Evolutionary conservation across 2,113 vertebrate genomes (phyloP).

Genomic region (Colinus virginianus): DNA sequence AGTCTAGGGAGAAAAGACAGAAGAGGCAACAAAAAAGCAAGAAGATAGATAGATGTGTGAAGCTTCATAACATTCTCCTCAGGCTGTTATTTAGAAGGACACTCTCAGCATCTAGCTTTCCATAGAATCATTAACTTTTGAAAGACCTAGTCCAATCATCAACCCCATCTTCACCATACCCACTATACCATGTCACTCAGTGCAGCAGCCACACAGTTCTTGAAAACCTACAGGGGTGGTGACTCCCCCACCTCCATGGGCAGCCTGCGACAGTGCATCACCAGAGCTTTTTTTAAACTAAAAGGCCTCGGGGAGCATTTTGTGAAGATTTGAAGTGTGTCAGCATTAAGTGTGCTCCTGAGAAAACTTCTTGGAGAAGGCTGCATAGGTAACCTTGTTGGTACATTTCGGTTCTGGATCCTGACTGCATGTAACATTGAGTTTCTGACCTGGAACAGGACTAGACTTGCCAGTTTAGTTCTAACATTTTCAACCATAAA

Average conservation of each 20-base stretch:
- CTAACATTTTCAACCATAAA: not conserved
- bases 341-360: not conserved
- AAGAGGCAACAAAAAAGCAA: not conserved
- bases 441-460: not conserved
- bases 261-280: too few relatives aligned
- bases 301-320: not conserved
- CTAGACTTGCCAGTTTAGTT: not conserved
- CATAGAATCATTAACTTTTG: too few relatives aligned
- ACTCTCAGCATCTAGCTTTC: not conserved
- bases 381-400: not conserved
- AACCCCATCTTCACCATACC: too few relatives aligned
- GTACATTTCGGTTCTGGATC: not conserved
- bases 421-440: not conserved
- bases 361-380: not conserved
- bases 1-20: not conserved
- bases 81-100: not conserved
- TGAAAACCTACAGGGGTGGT: too few relatives aligned
- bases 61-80: not conserved
- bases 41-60: not conserved
- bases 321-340: not conserved
- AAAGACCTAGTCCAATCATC: too few relatives aligned
- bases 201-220: too few relatives aligned
- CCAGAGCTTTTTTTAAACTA: not conserved
- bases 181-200: too few relatives aligned
- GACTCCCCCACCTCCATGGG: too few relatives aligned